Base-by-base conservation (phyloP, 1,140 invertebrate genomes). In the Caenorhabditis tropicalis region DNA sequence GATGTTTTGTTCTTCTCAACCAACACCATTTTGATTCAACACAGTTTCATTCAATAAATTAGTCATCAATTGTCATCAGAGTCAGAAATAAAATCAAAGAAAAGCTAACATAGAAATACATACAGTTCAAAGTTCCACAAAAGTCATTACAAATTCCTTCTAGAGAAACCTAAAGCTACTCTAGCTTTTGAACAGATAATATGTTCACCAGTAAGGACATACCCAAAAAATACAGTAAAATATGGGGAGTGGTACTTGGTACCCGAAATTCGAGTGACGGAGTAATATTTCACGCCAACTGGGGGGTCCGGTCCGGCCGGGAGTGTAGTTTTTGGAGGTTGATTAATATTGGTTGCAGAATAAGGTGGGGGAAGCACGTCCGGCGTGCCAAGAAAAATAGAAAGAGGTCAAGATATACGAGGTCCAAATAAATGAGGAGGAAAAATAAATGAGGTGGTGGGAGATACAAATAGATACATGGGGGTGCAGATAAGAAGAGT, bases 11-110 rank as follows among this genome's bases (percentile, higher is more conserved):
- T 65, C 19, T n/a, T 58, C 10, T 58, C n/a, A 9, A n/a, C 36
- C 31, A 19, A 36, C 15, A 33, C 5, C 19, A 21, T 24, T 43
- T 43, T 43, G 65, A 74, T 74, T 43, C 65, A 74, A 74, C 33
- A 15, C 33, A 74, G 31, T 74, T 74, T n/a, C 43, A 74, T 74
- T 74, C 29, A 56, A 31, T 6, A 74, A 74, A 74, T n/a, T 4
- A 33, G 65, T 74, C 65, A 46, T 43, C 33, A 74, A 16, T 0
- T 74, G 65, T 74, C 65, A 46, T 74, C 58, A 65, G 7, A 16
- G 3, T 33, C 31, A 65, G 31, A 36, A 65, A 1, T 2, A 4
- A 24, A n/a, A 46, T 56, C 12, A 56, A 6, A 56, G 53, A 56
- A 56, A 19, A 27, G 7, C 19, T 12, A 10, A 19, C 27, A 65